Evolutionary conservation across 37 sponge, comb jelly and placozoan species (phyloP).

Genomic region (Chondrosia reniformis): DNA sequence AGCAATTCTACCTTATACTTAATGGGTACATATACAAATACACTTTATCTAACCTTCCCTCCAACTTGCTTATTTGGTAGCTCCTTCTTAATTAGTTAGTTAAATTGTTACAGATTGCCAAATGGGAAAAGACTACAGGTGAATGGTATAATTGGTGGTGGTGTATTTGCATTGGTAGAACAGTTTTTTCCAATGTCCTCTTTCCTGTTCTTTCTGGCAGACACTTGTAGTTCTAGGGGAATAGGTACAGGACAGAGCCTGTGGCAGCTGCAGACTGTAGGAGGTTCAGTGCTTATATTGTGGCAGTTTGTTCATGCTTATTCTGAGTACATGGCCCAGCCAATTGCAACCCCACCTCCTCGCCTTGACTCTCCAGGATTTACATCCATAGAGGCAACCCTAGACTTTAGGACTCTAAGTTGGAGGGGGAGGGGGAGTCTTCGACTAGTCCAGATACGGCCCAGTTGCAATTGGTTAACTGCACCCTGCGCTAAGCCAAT

Average conservation of each 20-base stretch:
- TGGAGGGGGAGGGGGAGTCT: background rate
- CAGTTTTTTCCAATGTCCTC: background rate
- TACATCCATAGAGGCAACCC: no score
- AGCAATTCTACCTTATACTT: no score
- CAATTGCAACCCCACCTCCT: no score
- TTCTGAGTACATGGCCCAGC: background rate
- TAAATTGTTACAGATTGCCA: background rate
- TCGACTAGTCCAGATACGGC: background rate
- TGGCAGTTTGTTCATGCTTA: background rate
- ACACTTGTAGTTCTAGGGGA: background rate
- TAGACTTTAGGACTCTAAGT: background rate
- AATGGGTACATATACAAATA: no score
- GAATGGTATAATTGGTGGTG: background rate
- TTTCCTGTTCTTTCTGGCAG: background rate
- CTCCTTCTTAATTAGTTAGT: background rate
- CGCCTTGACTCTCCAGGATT: no score
- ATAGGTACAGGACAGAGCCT: background rate
- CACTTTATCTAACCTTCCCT: no score
- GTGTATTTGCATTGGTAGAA: background rate
- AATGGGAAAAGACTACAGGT: background rate
- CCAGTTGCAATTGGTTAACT: background rate
- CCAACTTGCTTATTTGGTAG: background rate
- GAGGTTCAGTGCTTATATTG: background rate
- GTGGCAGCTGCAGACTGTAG: conserved; percentile 4
- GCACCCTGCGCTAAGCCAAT: background rate